Evolutionary conservation across 1,140 invertebrate species (phyloP).

Genomic region (Epicauta chinensis): DNA sequence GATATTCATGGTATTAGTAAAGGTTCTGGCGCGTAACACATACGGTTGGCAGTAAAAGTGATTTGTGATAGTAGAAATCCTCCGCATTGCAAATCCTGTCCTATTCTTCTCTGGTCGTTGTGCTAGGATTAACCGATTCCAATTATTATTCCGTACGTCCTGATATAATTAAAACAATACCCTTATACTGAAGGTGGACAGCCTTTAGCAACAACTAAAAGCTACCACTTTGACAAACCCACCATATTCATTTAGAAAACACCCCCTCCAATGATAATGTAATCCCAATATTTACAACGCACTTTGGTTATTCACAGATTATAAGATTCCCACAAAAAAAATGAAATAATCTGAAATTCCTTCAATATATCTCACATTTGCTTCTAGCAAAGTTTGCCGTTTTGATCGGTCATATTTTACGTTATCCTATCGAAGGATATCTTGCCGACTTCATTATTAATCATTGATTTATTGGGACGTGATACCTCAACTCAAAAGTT

Average conservation of each 20-base stretch:
- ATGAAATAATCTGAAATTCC: too few relatives aligned
- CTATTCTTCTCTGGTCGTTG: slow-evolving; percentile 32
- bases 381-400: too few relatives aligned
- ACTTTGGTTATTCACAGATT: too few relatives aligned
- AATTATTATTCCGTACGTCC: slow-evolving; percentile 32
- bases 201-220: neutral
- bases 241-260: too few relatives aligned
- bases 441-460: slow-evolving; percentile 8
- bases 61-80: slow-evolving; percentile 39
- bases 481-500: slow-evolving; percentile 5
- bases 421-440: too few relatives aligned
- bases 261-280: too few relatives aligned
- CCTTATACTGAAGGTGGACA: neutral
- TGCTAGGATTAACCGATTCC: slow-evolving; percentile 28
- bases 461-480: slow-evolving; percentile 12
- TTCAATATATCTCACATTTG: too few relatives aligned
- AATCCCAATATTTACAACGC: too few relatives aligned
- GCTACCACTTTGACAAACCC: too few relatives aligned
- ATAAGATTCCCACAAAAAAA: too few relatives aligned
- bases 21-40: slow-evolving; percentile 24
- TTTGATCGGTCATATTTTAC: too few relatives aligned
- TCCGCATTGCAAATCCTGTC: slow-evolving; percentile 38
- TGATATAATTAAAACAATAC: slow-evolving; percentile 24
- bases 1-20: slow-evolving; percentile 37
- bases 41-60: slow-evolving; percentile 38